Conservation (phyloP, 2,888 invertebrate species). For the Arge pagana region DNA sequence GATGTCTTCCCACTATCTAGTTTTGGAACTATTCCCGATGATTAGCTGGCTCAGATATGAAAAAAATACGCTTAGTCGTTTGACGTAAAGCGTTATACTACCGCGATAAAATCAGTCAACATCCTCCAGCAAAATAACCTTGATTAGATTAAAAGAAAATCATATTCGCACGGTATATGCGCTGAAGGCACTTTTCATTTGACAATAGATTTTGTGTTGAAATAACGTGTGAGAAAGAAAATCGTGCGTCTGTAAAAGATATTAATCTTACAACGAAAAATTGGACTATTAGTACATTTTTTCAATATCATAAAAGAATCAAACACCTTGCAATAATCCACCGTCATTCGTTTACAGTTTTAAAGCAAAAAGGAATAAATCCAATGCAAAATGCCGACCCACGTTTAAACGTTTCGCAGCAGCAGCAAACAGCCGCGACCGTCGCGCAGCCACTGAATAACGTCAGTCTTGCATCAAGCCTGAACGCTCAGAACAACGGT, state of each 20-base stretch:
- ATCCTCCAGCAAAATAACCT: conserved; percentile 17
- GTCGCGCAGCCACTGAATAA: conserved; percentile 61
- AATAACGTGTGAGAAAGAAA: conserved; percentile 17
- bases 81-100: conserved; percentile 19
- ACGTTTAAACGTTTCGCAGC: conserved; percentile 58
- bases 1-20: conserved; percentile 33
- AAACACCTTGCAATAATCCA: conserved; percentile 50
- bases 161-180: conserved; percentile 31
- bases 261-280: conserved; percentile 28
- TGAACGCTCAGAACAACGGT: conserved; percentile 59
- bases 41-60: conserved; percentile 6
- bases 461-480: conserved; percentile 63
- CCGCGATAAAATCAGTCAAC: conserved; percentile 33
- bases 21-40: conserved; percentile 38
- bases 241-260: conserved; percentile 12
- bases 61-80: conserved; percentile 3
- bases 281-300: conserved; percentile 44
- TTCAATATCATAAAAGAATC: conserved; percentile 38
- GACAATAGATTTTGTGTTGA: conserved; percentile 37
- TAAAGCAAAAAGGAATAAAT: conserved; percentile 71
- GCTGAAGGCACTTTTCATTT: conserved; percentile 38
- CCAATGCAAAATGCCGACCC: conserved; percentile 59
- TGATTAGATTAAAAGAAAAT: conserved; percentile 25
- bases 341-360: conserved; percentile 68
- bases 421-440: conserved; percentile 49